phyloP scores from a whole-genome alignment of 1,140 invertebrate species.

The Fopius arisanus region DNA sequence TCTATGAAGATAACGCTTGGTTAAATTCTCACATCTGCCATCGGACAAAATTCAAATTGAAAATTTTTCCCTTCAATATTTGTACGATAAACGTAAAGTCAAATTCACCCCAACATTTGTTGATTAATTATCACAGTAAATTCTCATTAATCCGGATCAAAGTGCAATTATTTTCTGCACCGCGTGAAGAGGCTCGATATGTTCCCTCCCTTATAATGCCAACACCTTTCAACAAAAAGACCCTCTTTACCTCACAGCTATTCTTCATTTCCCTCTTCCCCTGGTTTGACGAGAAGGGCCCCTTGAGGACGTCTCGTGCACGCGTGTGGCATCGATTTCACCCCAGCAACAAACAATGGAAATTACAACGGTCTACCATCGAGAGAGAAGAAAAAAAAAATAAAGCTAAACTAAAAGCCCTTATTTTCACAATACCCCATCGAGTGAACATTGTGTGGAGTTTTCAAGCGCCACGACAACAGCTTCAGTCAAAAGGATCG shows the following conservation, averaged over 20 bases:
- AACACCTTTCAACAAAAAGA: slow-evolving; percentile 19
- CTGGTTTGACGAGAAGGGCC: not conserved
- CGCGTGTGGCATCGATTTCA: slow-evolving; percentile 37
- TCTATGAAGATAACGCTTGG: slow-evolving; percentile 21
- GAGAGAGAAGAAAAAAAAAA: slow-evolving; percentile 11
- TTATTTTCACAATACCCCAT: not conserved
- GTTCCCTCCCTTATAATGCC: not conserved
- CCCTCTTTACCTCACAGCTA: not conserved
- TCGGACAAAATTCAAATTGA: not conserved
- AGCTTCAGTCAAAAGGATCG: slow-evolving; percentile 56
- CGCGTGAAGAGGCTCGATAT: not conserved
- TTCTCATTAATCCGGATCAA: not conserved
- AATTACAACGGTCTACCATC: not conserved
- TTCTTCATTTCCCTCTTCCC: slow-evolving; percentile 7
- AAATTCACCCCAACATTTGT: not conserved
- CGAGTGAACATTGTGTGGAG: slow-evolving; percentile 2
- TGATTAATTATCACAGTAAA: no score
- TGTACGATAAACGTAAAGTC: no score
- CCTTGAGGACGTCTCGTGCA: slow-evolving; percentile 11
- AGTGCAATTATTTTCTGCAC: not conserved
- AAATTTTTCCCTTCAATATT: not conserved
- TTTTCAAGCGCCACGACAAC: slow-evolving; percentile 42
- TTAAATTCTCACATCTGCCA: slow-evolving; percentile 6
- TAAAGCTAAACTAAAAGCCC: not conserved
- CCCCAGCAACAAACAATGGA: slow-evolving; percentile 25